A percentile compares a stretch with the other conserved stretches of the same genome.
These are phyloP conservation scores for Ornithorhynchus anatinus DNA, from an alignment of 2,113 vertebrate species.

Conservation along the genomic window DNA sequence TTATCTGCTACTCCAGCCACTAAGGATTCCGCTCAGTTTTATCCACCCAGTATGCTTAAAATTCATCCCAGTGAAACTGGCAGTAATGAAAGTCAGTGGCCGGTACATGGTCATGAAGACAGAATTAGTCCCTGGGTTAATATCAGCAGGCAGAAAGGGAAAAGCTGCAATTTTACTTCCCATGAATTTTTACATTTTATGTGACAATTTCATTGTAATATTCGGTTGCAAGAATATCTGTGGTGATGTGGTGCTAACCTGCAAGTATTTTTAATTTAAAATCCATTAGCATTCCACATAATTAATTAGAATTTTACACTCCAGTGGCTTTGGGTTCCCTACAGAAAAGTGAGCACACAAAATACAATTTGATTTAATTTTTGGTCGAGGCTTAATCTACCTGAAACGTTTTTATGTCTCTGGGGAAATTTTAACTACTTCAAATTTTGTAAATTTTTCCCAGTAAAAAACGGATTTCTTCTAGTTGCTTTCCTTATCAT, in stretches of 20 bases:
- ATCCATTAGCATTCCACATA: slow-evolving; percentile 75
- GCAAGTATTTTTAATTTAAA: slow-evolving; percentile 76
- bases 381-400: slow-evolving; percentile 76
- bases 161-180: background rate
- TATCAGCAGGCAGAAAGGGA: slow-evolving; percentile 7
- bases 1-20: no score
- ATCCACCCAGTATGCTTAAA: no score
- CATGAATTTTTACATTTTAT: slow-evolving; percentile 19
- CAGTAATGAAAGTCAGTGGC: no score
- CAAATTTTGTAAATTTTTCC: slow-evolving; percentile 39
- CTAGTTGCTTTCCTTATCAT: background rate
- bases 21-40: no score
- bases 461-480: slow-evolving; percentile 13
- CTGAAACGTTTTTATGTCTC: slow-evolving; percentile 69
- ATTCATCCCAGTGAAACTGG: no score
- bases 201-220: slow-evolving; percentile 48
- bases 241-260: slow-evolving; percentile 61
- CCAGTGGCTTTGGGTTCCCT: slow-evolving; percentile 68
- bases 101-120: no score
- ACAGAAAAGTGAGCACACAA: slow-evolving; percentile 73
- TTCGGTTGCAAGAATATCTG: slow-evolving; percentile 49
- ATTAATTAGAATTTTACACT: slow-evolving; percentile 81
- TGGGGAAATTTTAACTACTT: slow-evolving; percentile 56
- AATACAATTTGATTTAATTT: slow-evolving; percentile 79
- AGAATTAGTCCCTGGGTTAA: no score